Base-by-base conservation (phyloP, 2,113 vertebrate species). In the Poeciliopsis occidentalis region DNA sequence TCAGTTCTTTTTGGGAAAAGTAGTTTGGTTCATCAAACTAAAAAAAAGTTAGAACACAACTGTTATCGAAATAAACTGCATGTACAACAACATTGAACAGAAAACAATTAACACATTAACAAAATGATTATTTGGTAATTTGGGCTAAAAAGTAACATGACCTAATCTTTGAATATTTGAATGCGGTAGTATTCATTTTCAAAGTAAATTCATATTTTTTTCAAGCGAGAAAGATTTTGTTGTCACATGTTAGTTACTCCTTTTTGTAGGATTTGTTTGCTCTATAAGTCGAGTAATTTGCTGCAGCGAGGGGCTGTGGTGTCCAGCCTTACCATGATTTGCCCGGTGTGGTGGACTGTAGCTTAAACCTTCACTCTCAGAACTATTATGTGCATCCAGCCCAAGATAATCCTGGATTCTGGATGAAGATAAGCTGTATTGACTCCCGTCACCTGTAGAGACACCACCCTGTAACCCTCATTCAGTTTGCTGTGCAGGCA, bases 401-500 rank as follows among this genome's bases (percentile, higher is more conserved):
- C 74, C 24, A 6, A 76, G 78, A 82, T 75, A 84, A 89, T 85
- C 77, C 78, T 66, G 27, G 13, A 1, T 44, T 78, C 81, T 82
- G 44, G 71, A 64, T 54, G 27, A 77, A 74, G 72, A 85, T 24
- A 60, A 31, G 7, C 61, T 76, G 84, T 73, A 61, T 65, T 27
- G 34, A 64, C 83, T 79, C 61, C 24, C 67, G 51, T 82, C 69
- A 78, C 85, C 81, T 86, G 78, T 37, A 76, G 80, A 89, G 88
- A 82, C 75, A 39, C 63, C 62, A 39, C 70, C n/a, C 78, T 62
- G n/a, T 70, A 24, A 27, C 60, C 54, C 71, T 76, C 64, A 34
- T 60, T 83, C 76, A 74, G 74, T 69, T 69, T 27, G 72, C 75
- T 67, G 60, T 70, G 67, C 1, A 37, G 39, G 44, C 4, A 37